Evolutionary conservation across 2,888 invertebrate species (phyloP), one percentile per base, ranked within the genome.

Genomic region (Agrotis puta): DNA sequence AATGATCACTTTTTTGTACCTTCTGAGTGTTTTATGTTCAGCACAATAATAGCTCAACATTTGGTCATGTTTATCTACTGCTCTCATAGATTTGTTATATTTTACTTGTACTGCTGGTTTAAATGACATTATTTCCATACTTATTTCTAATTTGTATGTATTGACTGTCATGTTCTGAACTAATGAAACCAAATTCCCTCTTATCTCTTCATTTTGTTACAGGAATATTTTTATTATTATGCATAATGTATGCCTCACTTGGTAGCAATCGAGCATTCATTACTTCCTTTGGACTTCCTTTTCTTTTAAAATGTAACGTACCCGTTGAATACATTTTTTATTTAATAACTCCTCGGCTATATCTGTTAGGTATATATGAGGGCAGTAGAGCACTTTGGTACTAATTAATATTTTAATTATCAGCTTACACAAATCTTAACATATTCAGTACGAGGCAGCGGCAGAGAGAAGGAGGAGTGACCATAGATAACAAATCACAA

Each of bases 261-360:
- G 66, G 56, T 47, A 63, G 63, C 33, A 72, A 58, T 63, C 56
- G 59, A n/a, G 67, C 22, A 67, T 67, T 67, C 39, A 72, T 67
- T 13, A 72, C 48, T 45, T 48, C 20, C 62, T 16, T 16, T 22
- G 70, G 70, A 70, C 63, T 70, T 24, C 68, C 68, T 79, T 73
- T 76, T 70, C 67, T 76, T 66, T 76, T 76, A 67, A 67, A 61
- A 45, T 70, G 57, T 70, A 79, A 64, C 14, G 74, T 74, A 58
- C 74, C 74, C 20, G 74, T 74, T 48, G 63, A 47, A 67, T 70
- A 67, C 27, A 48, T 75, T 57, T 54, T 57, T 70, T 70, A 59
- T 67, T 67, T 61, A 71, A 68, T n/a, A 75, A 72, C 53, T 77
- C 71, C 27, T 77, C 64, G 54, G 79, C 67, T 56, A 77, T 74